Base-by-base conservation (phyloP, 2,113 vertebrate species). In the Nothobranchius furzeri region DNA sequence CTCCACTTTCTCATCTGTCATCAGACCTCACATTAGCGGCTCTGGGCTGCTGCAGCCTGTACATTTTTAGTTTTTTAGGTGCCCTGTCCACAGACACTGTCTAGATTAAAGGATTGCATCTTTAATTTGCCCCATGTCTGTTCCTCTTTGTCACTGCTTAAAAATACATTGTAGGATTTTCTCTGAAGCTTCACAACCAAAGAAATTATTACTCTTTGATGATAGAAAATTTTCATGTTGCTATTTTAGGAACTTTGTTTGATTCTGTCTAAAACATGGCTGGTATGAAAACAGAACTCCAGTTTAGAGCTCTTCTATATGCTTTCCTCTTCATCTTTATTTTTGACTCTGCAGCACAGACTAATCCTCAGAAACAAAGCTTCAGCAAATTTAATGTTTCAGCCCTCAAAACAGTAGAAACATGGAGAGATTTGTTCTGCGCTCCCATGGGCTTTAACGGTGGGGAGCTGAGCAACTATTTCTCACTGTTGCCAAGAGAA, bases 1-100 rank as follows among this genome's bases (percentile, higher is more conserved):
- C 68, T 60, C 67, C 0, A 43, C 76, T 73, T 71, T 64, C 75
- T 72, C 76, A 76, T 60, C 61, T 85, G 85, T 85, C 85, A 87
- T 81, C 53, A 73, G 60, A 73, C 72, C 76, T 81, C 65, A 81
- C 49, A 48, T 30, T 30, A 35, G 69, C 66, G 58, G 35, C 17
- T 67, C 64, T 20, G 15, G 71, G 63, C 58, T 60, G 30, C 60
- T 47, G 66, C 67, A 78, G 36, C 65, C 4, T 24, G 56, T n/a
- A 64, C 3, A 11, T 12, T 11, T 12, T 55, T 60, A 69, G 20
- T 61, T 50, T 55, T 60, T 65, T 12, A 64, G 20, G 65, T 47
- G 60, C 3, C 46, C 55, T 45, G 52, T 60, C 75, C 57, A 53
- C 64, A 73, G 54, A 52, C 36, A 30, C 70, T 50, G 43, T 24